These are phyloP conservation scores for Hypotaenidia okinawae DNA, from an alignment of 2,797 vertebrate species.

Conservation along the genomic window DNA sequence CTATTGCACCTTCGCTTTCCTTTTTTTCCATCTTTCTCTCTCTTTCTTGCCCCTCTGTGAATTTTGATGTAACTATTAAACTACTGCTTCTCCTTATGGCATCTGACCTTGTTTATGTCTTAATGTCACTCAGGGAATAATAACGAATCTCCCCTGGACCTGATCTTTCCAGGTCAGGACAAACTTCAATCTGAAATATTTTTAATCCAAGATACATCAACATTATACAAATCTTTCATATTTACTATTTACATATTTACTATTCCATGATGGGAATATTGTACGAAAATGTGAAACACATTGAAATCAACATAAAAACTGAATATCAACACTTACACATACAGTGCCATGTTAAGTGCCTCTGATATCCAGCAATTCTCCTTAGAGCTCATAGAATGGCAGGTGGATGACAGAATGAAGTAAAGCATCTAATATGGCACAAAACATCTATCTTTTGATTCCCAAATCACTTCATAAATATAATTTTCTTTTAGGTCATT, in stretches of 20 bases:
- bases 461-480: background rate
- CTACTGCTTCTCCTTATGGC: too few species aligned
- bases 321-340: background rate
- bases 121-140: too few species aligned
- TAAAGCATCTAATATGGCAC: background rate
- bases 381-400: background rate
- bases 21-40: too few species aligned
- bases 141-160: too few species aligned
- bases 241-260: background rate
- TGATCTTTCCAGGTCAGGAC: too few species aligned
- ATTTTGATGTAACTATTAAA: too few species aligned
- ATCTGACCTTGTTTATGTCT: too few species aligned
- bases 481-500: background rate
- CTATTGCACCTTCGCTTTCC: too few species aligned
- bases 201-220: background rate
- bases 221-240: background rate
- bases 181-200: background rate
- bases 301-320: background rate
- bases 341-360: background rate
- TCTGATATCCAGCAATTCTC: background rate
- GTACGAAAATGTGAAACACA: background rate
- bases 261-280: background rate
- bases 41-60: too few species aligned
- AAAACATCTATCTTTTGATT: background rate
- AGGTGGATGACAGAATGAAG: background rate